A percentile compares a stretch with the other conserved stretches of the same genome.
Evolutionary conservation across 1,140 invertebrate genomes (phyloP).

Genomic region (Macrobrachium nipponense): DNA sequence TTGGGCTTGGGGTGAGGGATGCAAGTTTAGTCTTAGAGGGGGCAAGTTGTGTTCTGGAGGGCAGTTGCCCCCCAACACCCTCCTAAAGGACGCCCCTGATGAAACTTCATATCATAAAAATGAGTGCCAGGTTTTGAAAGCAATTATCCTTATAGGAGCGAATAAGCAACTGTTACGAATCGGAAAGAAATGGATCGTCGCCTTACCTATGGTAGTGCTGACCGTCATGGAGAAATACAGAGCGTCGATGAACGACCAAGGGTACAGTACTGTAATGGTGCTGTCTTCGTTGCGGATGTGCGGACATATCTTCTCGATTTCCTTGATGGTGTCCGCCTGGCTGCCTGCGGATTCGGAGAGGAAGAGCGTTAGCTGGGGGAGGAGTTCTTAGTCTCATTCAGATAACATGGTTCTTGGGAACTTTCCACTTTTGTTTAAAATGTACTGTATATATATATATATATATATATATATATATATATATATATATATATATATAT

Average conservation of each 20-base stretch:
- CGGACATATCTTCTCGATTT: slow-evolving; percentile 49
- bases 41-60: no score
- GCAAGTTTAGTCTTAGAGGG: no score
- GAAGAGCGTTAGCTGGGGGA: background rate
- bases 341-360: slow-evolving; percentile 1
- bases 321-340: slow-evolving; percentile 1
- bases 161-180: no score
- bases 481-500: no score
- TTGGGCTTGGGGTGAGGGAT: no score
- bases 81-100: no score
- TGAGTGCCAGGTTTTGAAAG: no score
- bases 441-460: background rate
- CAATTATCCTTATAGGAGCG: no score
- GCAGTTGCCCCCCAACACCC: no score
- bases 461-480: no score
- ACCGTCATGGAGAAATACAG: slow-evolving; percentile 91
- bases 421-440: background rate
- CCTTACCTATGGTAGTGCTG: slow-evolving; percentile 93
- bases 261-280: slow-evolving; percentile 28
- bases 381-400: background rate
- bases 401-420: background rate
- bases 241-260: slow-evolving; percentile 92
- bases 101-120: no score
- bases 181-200: background rate
- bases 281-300: slow-evolving; percentile 39